Conservation (phyloP, 1,140 invertebrate species). For the Trichomalopsis sarcophagae region DNA sequence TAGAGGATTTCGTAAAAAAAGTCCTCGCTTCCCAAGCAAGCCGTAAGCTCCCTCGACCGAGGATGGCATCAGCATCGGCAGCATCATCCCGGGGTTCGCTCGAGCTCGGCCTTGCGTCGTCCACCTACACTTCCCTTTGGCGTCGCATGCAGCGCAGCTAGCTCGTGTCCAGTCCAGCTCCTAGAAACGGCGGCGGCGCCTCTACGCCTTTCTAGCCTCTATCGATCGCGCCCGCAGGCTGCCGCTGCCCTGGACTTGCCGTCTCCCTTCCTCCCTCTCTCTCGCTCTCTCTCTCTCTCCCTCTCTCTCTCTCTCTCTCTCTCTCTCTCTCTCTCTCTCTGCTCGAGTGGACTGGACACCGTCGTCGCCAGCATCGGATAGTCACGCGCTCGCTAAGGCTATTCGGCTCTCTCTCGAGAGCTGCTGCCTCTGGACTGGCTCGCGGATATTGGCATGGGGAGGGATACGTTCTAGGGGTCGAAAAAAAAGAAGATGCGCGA, state of each 20-base stretch:
- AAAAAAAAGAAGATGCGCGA: too few relatives aligned
- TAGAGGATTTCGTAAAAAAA: too few relatives aligned
- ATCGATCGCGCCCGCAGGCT: conserved; percentile 61
- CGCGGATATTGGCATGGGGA: too few relatives aligned
- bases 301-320: neutral
- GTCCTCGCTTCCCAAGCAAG: too few relatives aligned
- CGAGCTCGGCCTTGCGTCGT: conserved; percentile 16
- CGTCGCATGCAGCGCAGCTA: neutral
- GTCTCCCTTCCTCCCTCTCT: neutral
- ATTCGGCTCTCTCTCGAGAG: neutral
- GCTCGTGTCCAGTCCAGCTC: conserved; percentile 58
- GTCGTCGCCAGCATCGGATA: conserved; percentile 52
- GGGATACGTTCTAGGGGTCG: too few relatives aligned
- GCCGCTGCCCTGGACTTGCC: conserved; percentile 54
- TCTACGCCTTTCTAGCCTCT: conserved; percentile 60
- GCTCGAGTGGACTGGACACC: conserved; percentile 63
- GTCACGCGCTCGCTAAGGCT: conserved; percentile 45
- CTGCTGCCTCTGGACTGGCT: too few relatives aligned
- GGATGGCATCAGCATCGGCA: neutral
- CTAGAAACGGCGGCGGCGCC: conserved; percentile 56
- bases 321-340: conserved; percentile 42
- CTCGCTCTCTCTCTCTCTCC: too few relatives aligned
- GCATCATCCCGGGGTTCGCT: neutral
- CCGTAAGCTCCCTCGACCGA: too few relatives aligned
- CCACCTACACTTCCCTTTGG: conserved; percentile 19